phyloP scores from a whole-genome alignment of 2,888 invertebrate genomes.

The Nephrotoma guestfalica region DNA sequence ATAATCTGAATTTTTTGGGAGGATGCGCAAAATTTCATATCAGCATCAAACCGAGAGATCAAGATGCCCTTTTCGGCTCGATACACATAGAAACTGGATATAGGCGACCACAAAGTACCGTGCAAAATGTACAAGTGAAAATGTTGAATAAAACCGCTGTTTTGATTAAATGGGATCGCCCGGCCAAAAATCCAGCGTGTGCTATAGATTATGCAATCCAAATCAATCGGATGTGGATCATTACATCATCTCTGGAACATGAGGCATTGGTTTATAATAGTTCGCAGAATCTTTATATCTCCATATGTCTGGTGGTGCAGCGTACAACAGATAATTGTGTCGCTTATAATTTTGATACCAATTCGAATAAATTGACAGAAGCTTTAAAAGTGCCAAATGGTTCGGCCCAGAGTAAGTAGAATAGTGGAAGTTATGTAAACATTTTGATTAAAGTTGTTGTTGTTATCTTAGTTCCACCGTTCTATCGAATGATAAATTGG shows the following conservation, averaged over 20 bases:
- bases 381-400: too few species aligned
- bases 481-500: not conserved
- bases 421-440: too few species aligned
- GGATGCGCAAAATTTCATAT: not conserved
- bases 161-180: not conserved
- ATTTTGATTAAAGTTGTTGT: not conserved
- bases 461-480: not conserved
- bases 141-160: not conserved
- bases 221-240: not conserved
- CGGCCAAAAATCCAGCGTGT: not conserved
- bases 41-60: not conserved
- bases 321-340: not conserved
- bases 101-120: not conserved
- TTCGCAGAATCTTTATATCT: not conserved
- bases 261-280: not conserved
- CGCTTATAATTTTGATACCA: not conserved
- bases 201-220: not conserved
- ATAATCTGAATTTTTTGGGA: not conserved
- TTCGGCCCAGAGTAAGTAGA: too few species aligned
- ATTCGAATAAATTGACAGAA: not conserved
- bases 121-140: not conserved
- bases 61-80: not conserved
- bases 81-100: not conserved
- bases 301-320: not conserved
- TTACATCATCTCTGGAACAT: not conserved